Conservation (phyloP, 2,888 invertebrate species). For the Hedychridium roseum region DNA sequence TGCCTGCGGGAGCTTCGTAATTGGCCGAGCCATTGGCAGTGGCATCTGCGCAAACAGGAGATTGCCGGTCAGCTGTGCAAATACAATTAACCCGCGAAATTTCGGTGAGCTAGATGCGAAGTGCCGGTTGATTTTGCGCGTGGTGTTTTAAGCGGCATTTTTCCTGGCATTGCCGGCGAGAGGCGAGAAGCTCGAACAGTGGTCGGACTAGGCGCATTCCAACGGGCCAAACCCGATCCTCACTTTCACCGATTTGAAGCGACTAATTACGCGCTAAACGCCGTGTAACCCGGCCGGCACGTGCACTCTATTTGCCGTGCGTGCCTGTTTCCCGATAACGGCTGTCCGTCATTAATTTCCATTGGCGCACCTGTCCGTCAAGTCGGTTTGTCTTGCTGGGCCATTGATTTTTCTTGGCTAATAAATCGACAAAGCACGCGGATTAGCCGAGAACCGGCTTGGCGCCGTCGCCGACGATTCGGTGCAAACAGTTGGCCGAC, state of each 20-base stretch:
- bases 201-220: constrained; percentile 17
- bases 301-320: constrained; percentile 11
- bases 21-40: constrained; percentile 10
- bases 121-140: no score
- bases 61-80: constrained; percentile 28
- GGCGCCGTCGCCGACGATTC: no score
- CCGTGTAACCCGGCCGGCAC: neutral
- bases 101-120: no score
- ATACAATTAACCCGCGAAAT: constrained; percentile 31
- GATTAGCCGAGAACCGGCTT: no score
- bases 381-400: no score
- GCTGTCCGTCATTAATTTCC: constrained; percentile 20
- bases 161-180: neutral
- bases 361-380: constrained; percentile 25
- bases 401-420: no score
- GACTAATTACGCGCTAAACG: constrained; percentile 36
- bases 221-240: constrained; percentile 5
- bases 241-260: constrained; percentile 30
- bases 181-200: neutral
- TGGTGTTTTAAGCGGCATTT: neutral
- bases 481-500: neutral
- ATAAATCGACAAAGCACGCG: no score
- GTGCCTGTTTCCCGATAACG: constrained; percentile 4
- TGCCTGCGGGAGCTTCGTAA: constrained; percentile 1
- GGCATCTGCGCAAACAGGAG: constrained; percentile 21